phyloP scores from a whole-genome alignment of 2,113 vertebrate genomes.

The Archocentrus centrarchus region DNA sequence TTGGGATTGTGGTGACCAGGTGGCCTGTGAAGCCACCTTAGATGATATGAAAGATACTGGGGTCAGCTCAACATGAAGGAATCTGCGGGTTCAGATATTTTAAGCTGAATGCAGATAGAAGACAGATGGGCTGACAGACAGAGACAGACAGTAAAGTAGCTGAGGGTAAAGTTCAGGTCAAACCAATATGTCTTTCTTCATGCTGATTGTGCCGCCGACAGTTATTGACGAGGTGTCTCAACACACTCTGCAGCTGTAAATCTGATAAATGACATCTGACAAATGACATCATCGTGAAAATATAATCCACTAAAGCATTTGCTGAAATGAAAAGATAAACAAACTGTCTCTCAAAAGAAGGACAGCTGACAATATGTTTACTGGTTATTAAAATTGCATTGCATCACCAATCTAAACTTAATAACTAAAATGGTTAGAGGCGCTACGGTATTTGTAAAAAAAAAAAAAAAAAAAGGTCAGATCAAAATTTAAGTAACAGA shows the following conservation, averaged over 20 bases:
- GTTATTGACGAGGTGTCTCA: background rate
- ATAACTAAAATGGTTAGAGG: background rate
- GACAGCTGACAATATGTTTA: background rate
- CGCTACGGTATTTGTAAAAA: background rate
- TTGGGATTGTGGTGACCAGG: conserved; percentile 68
- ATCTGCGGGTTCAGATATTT: conserved; percentile 27
- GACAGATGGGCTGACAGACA: conserved; percentile 25
- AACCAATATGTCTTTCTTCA: background rate
- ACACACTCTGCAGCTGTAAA: background rate
- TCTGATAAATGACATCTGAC: background rate
- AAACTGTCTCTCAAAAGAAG: background rate
- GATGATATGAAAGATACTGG: conserved; percentile 37
- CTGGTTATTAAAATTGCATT: background rate
- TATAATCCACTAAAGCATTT: background rate
- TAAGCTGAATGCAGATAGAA: conserved; percentile 49
- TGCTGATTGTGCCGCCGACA: background rate
- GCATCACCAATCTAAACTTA: background rate
- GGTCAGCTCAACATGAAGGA: conserved; percentile 6
- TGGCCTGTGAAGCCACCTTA: conserved; percentile 60
- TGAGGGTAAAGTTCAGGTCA: background rate
- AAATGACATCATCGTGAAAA: background rate
- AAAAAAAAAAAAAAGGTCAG: background rate
- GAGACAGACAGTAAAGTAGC: background rate
- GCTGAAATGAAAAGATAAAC: background rate
- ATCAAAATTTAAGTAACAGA: conserved; percentile 5